phyloP scores from a whole-genome alignment of 2,113 vertebrate genomes.

The Urocynchramus pylzowi region DNA sequence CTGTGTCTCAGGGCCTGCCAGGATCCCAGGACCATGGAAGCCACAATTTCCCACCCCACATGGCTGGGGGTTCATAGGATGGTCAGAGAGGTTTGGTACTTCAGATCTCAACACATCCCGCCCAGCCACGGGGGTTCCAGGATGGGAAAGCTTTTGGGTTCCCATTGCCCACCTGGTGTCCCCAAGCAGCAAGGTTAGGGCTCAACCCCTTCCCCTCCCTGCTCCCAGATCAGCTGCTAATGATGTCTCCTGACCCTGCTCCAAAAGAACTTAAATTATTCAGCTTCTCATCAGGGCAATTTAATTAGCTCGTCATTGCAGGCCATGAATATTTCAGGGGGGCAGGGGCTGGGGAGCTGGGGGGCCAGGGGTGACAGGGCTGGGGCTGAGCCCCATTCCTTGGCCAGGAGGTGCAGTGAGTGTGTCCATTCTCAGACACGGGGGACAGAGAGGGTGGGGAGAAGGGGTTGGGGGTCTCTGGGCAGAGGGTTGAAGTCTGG shows the following conservation, averaged over 20 bases:
- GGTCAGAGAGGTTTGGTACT: not conserved
- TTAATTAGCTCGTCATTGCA: slow-evolving; percentile 48
- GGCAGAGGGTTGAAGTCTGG: not conserved
- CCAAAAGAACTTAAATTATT: slow-evolving; percentile 43
- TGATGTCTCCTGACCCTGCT: slow-evolving; percentile 16
- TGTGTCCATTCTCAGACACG: fast-evolving
- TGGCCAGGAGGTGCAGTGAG: not conserved
- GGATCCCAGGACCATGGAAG: not conserved
- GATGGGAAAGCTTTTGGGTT: not conserved
- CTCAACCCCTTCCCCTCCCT: not conserved
- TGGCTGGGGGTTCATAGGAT: not conserved
- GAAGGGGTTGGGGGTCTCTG: fast-evolving
- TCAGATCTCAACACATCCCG: not conserved
- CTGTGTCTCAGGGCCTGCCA: fast-evolving
- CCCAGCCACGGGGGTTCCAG: not conserved
- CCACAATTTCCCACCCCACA: fast-evolving
- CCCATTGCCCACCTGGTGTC: not conserved
- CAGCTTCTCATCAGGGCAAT: slow-evolving; percentile 61
- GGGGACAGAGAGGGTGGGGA: not conserved
- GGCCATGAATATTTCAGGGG: slow-evolving; percentile 57
- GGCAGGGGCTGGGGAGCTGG: not conserved
- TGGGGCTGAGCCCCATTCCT: not conserved
- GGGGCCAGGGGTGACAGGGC: too few species aligned
- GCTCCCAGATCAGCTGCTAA: not conserved
- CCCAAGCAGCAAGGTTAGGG: not conserved